phyloP scores from a whole-genome alignment of 1,140 invertebrate species.

The Thalassaphorura encarpata region DNA sequence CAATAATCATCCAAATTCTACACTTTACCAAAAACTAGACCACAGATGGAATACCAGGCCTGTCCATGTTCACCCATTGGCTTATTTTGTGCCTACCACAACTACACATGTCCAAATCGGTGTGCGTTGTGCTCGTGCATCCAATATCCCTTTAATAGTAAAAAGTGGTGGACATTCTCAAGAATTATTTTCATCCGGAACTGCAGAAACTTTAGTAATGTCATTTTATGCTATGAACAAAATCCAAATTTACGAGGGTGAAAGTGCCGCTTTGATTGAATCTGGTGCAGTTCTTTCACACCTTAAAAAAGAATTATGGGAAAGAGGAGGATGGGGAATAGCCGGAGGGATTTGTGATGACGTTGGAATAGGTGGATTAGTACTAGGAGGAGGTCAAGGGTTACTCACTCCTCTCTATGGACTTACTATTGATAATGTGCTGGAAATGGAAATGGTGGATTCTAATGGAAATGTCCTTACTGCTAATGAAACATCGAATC shows the following conservation, averaged over 20 bases:
- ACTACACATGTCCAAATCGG: neutral
- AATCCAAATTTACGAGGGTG: neutral
- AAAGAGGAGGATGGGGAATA: neutral
- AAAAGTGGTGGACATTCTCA: slow-evolving; percentile 5
- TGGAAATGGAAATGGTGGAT: slow-evolving; percentile 9
- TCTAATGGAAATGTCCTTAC: neutral
- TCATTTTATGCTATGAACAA: neutral
- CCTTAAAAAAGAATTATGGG: neutral
- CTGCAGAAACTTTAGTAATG: neutral
- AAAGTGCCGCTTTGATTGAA: neutral
- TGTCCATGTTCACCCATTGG: neutral
- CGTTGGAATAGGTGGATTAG: neutral
- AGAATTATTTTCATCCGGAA: neutral
- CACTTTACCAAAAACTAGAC: neutral
- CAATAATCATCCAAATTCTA: too few species aligned
- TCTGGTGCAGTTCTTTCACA: neutral
- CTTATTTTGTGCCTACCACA: neutral
- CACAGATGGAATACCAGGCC: neutral
- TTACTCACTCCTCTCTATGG: neutral
- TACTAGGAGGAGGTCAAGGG: neutral
- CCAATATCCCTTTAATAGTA: neutral
- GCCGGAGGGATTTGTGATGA: neutral
- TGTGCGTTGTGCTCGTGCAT: neutral
- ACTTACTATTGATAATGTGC: neutral
- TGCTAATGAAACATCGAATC: neutral